These are phyloP conservation scores for Pygoscelis antarcticus DNA, from an alignment of 2,113 vertebrate species.

Conservation along the genomic window DNA sequence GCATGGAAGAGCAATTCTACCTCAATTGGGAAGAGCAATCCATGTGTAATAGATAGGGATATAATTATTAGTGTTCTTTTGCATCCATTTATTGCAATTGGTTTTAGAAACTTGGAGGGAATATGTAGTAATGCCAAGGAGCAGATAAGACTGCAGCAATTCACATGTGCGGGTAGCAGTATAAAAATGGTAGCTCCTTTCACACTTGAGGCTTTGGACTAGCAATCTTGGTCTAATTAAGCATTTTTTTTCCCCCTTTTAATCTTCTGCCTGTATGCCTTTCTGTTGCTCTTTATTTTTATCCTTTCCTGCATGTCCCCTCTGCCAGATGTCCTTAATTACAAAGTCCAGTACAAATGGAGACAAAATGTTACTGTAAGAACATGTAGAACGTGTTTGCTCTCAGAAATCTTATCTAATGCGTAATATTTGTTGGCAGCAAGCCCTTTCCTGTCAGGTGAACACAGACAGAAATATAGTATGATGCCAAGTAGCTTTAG, in stretches of 20 bases:
- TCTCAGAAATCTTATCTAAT: neutral
- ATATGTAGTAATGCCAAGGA: neutral
- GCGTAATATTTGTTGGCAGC: neutral
- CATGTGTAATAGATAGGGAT: neutral
- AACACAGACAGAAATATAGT: neutral
- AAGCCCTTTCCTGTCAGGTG: conserved; percentile 12
- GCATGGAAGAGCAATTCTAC: neutral
- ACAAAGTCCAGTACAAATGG: neutral
- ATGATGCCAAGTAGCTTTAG: neutral
- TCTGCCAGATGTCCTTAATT: conserved; percentile 2
- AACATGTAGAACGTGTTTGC: neutral
- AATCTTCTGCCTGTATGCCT: neutral
- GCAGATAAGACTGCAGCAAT: neutral
- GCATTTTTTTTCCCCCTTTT: neutral
- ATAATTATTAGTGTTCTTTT: neutral
- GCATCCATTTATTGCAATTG: neutral
- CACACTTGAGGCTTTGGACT: neutral
- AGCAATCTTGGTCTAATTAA: neutral
- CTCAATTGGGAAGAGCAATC: neutral
- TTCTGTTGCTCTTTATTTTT: neutral
- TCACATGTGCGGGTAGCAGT: neutral
- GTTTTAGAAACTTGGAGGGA: neutral
- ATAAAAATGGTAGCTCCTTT: neutral
- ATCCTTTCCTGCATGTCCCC: neutral
- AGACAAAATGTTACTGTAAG: neutral